Percentiles rank a stretch among this genome's conserved stretches.
Conservation (phyloP, 2,797 vertebrate genomes). For the Darevskia nairensis region DNA sequence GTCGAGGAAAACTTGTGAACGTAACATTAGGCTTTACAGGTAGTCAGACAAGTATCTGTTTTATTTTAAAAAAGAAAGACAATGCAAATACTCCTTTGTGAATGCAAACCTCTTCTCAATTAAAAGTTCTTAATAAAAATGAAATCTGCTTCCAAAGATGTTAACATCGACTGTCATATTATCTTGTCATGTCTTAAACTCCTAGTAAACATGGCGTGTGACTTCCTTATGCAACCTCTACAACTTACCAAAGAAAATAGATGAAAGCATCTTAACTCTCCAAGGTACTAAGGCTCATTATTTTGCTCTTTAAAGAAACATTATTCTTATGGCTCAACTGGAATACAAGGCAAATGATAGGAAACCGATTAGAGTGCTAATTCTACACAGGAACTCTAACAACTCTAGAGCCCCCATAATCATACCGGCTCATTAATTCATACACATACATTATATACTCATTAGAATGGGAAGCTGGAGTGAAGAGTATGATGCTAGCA, state of each 20-base stretch:
- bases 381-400: conserved; percentile 2
- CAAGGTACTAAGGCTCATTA: conserved; percentile 3
- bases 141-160: neutral
- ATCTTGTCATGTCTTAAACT: neutral
- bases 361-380: neutral
- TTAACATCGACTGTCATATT: neutral
- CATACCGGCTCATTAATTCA: neutral
- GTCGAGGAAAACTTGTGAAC: neutral
- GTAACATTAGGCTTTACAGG: no score
- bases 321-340: conserved; percentile 1
- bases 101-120: neutral
- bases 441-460: neutral
- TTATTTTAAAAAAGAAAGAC: neutral
- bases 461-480: conserved; percentile 2
- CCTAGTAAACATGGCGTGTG: neutral
- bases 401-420: neutral
- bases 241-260: neutral
- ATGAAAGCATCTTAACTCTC: neutral
- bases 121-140: neutral
- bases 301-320: neutral
- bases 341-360: neutral
- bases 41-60: neutral
- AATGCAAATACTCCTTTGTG: neutral
- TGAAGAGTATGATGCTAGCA: neutral
- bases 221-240: neutral